Percentiles rank a stretch among this genome's conserved stretches.
Conservation (phyloP, 2,888 invertebrate genomes). For the Synanthedon tipuliformis region DNA sequence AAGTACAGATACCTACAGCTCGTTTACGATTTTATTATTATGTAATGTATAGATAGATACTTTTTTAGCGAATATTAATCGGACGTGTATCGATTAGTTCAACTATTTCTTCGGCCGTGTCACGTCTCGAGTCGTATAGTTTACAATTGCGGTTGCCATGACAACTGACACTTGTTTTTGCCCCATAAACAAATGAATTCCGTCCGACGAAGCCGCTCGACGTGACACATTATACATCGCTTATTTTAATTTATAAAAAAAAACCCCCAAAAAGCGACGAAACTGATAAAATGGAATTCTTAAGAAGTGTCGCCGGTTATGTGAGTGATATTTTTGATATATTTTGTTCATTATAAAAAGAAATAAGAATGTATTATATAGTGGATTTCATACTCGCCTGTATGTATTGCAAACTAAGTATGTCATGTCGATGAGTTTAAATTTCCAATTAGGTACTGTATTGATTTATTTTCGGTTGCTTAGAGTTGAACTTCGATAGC, state of each 20-base stretch:
- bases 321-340: not conserved
- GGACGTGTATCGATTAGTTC: too few species aligned
- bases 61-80: too few species aligned
- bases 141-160: conserved; percentile 45
- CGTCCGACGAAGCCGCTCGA: conserved; percentile 15
- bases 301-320: not conserved
- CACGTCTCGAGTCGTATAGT: conserved; percentile 31
- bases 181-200: conserved; percentile 62
- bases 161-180: conserved; percentile 47
- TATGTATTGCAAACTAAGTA: not conserved
- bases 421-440: not conserved
- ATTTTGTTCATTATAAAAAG: too few species aligned
- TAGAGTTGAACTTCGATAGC: conserved; percentile 42
- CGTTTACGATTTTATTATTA: too few species aligned
- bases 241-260: too few species aligned
- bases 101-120: not conserved
- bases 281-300: not conserved
- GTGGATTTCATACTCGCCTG: too few species aligned
- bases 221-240: not conserved
- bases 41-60: too few species aligned
- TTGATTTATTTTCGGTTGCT: conserved; percentile 40
- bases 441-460: conserved; percentile 7
- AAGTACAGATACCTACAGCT: too few species aligned
- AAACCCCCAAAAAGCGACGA: too few species aligned
- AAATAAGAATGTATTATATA: too few species aligned